Evolutionary conservation across 2,888 invertebrate species (phyloP).

Genomic region (Drosophila conformis): DNA sequence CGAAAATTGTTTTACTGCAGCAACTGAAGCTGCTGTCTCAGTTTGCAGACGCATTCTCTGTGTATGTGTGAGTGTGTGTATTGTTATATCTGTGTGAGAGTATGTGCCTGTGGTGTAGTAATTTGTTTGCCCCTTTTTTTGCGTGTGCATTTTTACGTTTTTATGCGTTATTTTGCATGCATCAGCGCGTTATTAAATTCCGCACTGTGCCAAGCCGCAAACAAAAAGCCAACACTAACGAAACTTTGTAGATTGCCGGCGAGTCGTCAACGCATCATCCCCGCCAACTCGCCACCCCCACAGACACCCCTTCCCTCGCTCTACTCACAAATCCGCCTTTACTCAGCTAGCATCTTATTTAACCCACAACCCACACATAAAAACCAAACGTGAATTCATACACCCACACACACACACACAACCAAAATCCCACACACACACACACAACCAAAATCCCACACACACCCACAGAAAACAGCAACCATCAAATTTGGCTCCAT

Average conservation of each 20-base stretch:
- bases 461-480: conserved; percentile 4
- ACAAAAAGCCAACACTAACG: conserved; percentile 41
- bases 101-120: conserved; percentile 42
- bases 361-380: conserved; percentile 54
- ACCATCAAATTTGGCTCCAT: conserved; percentile 61
- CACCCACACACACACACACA: neutral
- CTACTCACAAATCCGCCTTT: neutral
- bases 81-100: conserved; percentile 10
- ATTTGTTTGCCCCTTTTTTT: conserved; percentile 71
- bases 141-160: conserved; percentile 76
- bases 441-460: neutral
- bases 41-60: conserved; percentile 16
- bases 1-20: conserved; percentile 78
- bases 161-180: conserved; percentile 81
- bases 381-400: conserved; percentile 31
- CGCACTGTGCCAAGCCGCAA: conserved; percentile 53
- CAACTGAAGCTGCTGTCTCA: conserved; percentile 54
- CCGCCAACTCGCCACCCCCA: neutral
- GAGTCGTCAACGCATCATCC: conserved; percentile 48
- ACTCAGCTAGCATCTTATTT: conserved; percentile 64
- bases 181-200: conserved; percentile 80
- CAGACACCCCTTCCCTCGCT: neutral
- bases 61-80: neutral
- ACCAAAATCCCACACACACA: neutral
- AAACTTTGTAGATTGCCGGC: conserved; percentile 46